Base-by-base conservation (phyloP, 2,113 vertebrate genomes). In the Crotalus helleri region DNA sequence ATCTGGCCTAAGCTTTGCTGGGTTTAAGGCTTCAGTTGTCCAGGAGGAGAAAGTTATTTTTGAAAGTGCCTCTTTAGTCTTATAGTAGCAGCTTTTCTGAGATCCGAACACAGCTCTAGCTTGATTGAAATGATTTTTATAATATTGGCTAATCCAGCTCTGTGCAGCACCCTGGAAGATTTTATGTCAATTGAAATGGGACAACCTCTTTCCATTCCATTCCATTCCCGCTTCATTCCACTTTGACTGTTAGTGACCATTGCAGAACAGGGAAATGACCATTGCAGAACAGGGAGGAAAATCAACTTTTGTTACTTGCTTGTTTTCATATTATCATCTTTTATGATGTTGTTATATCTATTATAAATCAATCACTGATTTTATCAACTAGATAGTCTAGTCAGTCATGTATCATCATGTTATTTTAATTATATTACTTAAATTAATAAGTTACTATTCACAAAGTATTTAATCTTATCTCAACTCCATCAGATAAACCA, bases 321-420 rank as follows among this genome's bases (percentile, higher is more conserved):
- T 19, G n/a, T 39, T 81, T 81, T 81, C 69, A 19, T 81, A 39
- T 6, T 81, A 33, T 21, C 69, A 39, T 39, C 2, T 81, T 81
- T 81, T 39, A 81, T 8, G 17, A 39, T 81, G 69, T 39, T 39
- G 69, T 81, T 81, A 81, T 81, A 81, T 3, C 69, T 81, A 39
- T 81, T 33, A 81, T 81, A 8, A 81, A 81, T 7, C 69, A 81
- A 39, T 39, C 69, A 39, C 19, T 55, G 69, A 85, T 44, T 85
- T 91, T 26, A 91, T 6, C 69, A 91, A 74, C 49, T 26, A 26
- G 11, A 26, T 91, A 24, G 26, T 53, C 3, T 33, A 54, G 49
- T 33, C 49, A n/a, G 24, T 51, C 26, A 89, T 61, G 89, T 81
- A 90, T 90, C 90, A 94, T 93, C 88, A 51, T 93, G 93, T n/a